A percentile compares a stretch with the other conserved stretches of the same genome.
Conservation (phyloP, 1,140 invertebrate species). For the Ectropis grisescens region DNA sequence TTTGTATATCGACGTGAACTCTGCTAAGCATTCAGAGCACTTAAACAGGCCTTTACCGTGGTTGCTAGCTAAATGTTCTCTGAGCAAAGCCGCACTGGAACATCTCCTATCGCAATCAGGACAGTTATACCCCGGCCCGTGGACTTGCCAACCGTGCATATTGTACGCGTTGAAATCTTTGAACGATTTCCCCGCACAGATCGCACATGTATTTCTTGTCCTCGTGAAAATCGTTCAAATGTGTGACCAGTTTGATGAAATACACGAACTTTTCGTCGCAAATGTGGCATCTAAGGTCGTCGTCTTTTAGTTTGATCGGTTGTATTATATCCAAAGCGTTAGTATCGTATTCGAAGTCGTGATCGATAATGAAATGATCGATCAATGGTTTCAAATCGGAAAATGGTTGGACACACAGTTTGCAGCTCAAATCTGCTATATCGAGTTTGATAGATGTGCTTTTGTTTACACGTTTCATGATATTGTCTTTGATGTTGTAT, state of each 20-base stretch:
- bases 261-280: neutral
- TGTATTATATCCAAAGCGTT: neutral
- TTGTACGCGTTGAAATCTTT: too few relatives aligned
- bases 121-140: too few relatives aligned
- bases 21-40: neutral
- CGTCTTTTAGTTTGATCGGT: neutral
- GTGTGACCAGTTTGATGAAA: neutral
- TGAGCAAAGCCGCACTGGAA: too few relatives aligned
- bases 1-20: neutral
- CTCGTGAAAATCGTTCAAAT: neutral
- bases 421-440: neutral
- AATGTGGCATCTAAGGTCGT: neutral
- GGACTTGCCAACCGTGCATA: too few relatives aligned
- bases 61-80: too few relatives aligned
- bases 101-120: too few relatives aligned
- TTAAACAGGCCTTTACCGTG: neutral
- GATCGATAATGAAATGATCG: neutral
- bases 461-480: neutral
- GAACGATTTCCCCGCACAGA: too few relatives aligned
- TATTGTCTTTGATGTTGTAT: neutral
- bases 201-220: too few relatives aligned
- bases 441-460: neutral
- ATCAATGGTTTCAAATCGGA: neutral
- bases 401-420: neutral
- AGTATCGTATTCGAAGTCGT: neutral